These are phyloP conservation scores for Morus bassanus DNA, from an alignment of 2,797 vertebrate species.

Conservation along the genomic window DNA sequence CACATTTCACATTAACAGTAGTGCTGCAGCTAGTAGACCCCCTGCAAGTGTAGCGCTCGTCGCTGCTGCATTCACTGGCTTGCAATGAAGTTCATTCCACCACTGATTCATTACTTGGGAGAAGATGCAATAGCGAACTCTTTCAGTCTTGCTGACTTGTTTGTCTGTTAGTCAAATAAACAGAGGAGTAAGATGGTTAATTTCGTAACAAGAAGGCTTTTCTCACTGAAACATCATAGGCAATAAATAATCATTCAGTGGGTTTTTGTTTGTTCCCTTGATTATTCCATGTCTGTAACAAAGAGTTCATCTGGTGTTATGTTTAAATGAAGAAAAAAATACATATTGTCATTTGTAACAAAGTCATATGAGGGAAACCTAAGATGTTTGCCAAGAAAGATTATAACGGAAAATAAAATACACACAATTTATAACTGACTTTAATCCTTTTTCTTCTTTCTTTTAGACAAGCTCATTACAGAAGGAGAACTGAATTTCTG, in stretches of 20 bases:
- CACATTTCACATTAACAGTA: background rate
- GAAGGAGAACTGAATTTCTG: constrained; percentile 51
- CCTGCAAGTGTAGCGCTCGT: background rate
- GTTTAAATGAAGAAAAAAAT: background rate
- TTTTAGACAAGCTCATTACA: constrained; percentile 58
- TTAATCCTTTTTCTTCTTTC: constrained; percentile 56
- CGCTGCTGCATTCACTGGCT: background rate
- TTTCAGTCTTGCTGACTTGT: background rate
- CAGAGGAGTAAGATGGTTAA: background rate
- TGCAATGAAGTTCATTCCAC: background rate
- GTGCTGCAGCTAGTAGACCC: background rate
- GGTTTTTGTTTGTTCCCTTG: background rate
- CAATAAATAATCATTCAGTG: constrained; percentile 29
- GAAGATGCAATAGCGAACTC: background rate
- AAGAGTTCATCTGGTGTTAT: background rate
- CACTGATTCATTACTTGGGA: background rate
- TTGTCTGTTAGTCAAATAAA: constrained; percentile 4
- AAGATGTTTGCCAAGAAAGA: background rate
- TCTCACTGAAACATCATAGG: background rate
- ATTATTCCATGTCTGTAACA: background rate
- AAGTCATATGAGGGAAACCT: background rate
- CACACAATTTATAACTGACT: background rate
- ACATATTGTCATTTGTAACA: background rate
- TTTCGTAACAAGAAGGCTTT: background rate
- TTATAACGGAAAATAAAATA: constrained; percentile 40